phyloP scores from a whole-genome alignment of 2,888 invertebrate species.

The Nematopogon swammerdamellus region DNA sequence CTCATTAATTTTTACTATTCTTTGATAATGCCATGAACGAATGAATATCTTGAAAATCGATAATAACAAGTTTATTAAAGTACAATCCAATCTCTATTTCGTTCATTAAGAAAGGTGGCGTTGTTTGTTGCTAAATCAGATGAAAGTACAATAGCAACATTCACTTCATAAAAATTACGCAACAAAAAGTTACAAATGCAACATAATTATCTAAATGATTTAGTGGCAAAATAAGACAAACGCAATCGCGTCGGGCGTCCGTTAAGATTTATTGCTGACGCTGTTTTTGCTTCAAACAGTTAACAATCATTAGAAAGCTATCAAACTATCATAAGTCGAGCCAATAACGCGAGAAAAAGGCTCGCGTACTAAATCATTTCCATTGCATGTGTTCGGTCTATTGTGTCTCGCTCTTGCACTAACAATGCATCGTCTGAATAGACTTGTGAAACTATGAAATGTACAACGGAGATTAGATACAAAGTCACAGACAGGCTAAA shows the following conservation, averaged over 20 bases:
- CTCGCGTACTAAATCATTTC: not conserved
- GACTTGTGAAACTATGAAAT: not conserved
- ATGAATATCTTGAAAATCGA: no score
- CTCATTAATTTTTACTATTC: no score
- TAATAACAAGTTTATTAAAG: not conserved
- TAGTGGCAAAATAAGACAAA: not conserved
- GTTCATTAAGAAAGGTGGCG: no score
- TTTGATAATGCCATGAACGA: no score
- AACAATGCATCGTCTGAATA: not conserved
- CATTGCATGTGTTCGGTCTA: not conserved
- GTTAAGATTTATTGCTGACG: not conserved
- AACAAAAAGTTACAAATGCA: not conserved
- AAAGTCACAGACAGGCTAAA: not conserved
- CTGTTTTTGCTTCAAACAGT: not conserved
- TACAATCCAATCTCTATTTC: not conserved
- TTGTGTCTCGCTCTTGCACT: not conserved
- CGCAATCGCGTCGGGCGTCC: not conserved
- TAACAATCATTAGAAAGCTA: not conserved
- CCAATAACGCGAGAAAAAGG: not conserved
- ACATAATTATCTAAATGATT: not conserved
- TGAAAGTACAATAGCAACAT: not conserved
- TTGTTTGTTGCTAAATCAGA: conserved; percentile 1
- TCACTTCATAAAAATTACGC: not conserved
- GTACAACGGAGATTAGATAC: not conserved
- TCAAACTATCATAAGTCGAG: not conserved